Base-by-base conservation (phyloP, 2,888 invertebrate genomes). In the Drosophila kokeensis region DNA sequence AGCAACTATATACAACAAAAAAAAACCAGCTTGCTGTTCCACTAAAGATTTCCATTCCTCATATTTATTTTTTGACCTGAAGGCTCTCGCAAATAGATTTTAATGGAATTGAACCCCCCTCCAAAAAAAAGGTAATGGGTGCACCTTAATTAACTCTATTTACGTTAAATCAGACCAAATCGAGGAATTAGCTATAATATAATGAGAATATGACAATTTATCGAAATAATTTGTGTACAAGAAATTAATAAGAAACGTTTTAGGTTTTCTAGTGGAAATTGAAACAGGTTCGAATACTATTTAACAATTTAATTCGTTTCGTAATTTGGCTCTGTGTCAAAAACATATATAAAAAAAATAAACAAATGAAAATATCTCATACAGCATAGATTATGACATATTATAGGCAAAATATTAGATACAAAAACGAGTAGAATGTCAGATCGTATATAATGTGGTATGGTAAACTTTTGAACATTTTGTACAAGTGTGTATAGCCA, bases 211-310 rank as follows among this genome's bases (percentile, higher is more conserved):
- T 57, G 29, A 42, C 10, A 58, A 34, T 48, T 32, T n/a, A 27
- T 32, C 30, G 2, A 30, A 62, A 27, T 62, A 50, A n/a, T 42
- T 62, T 62, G 60, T 50, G 36, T n/a, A 38, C 8, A 8, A n/a
- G n/a, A 36, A 55, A 45, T 24, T 8, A 8, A n/a, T 29, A 55
- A 15, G 27, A 38, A 55, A 55, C 7, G 45, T 61, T 55, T 65
- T 55, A 58, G 45, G 73, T 69, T 66, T 74, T 73, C 63, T 52
- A 69, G 73, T 82, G 88, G 90, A 92, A 92, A 92, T 93, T 93
- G 93, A 93, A 93, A 93, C 93, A 93, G 90, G 93, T 93, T 93
- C 93, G 92, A 90, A 80, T 81, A 15, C 8, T 55, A 57, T 59
- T 69, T 50, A 55, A 62, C 50, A 61, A 49, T 70, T 69, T 69